Evolutionary conservation across 2,888 invertebrate species (phyloP), one percentile per base, ranked within the genome.

Genomic region (Phorcus lineatus): DNA sequence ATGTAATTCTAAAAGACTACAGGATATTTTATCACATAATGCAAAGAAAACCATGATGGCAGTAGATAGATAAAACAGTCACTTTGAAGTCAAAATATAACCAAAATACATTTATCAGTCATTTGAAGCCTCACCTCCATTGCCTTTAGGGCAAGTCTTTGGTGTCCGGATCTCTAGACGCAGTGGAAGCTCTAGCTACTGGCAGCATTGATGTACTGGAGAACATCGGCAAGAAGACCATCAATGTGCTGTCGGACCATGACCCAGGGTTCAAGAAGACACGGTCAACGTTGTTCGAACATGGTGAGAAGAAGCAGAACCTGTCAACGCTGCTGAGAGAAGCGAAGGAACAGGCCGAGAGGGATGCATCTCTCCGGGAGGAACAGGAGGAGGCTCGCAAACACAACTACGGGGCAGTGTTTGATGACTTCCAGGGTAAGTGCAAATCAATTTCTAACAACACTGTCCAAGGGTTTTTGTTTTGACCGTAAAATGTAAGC

Each of bases 171-270:
- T 52, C 55, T 78, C 82, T 81, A 0, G 84, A 84, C 53, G 83
- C 81, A 16, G 83, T 83, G 22, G 87, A 88, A 66, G 84, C 83
- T 16, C 78, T 93, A 9, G 92, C 93, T 7, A 88, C 91, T 40
- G 93, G 93, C 19, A 90, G 93, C 70, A 85, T 94, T 31, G 98
- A 97, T 91, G 98, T 98, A 0, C 93, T 98, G 74, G 98, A 98
- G 93, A 96, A 96, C 0, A 96, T 98, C 85, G 98, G 98, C 9
- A 98, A 98, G 92, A 98, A 98, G 92, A 98, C 98, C 0, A 97
- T 98, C 96, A 96, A 97, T 91, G 97, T 97, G 0, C 93, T 98
- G 0, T 97, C 97, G 92, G 97, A 98, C 81, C 97, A 97, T 40
- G 98, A 98, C 93, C 97, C 97, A 0, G 96, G 97, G 0, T 93